These are phyloP conservation scores for Setipinna tenuifilis DNA, from an alignment of 2,797 vertebrate genomes.

Conservation along the genomic window DNA sequence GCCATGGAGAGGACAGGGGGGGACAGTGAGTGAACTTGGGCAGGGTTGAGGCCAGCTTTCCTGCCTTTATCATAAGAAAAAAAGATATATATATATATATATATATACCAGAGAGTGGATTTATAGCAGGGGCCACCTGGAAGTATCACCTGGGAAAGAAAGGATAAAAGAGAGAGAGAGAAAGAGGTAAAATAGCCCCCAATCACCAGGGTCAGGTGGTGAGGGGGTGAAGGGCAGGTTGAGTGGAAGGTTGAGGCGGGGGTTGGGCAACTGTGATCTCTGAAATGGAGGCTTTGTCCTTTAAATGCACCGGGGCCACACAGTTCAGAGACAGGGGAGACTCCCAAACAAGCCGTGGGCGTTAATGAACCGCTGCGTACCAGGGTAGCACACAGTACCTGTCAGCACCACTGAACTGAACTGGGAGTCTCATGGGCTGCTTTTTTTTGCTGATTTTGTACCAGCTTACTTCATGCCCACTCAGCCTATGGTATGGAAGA, in stretches of 20 bases:
- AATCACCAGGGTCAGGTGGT: neutral
- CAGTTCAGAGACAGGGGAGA: neutral
- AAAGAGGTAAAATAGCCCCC: neutral
- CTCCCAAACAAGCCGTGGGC: neutral
- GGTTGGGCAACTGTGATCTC: neutral
- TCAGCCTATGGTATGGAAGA: too few species aligned
- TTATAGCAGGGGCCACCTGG: neutral
- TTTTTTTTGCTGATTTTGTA: too few species aligned
- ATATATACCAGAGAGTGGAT: neutral
- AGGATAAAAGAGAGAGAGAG: neutral
- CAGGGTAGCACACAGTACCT: neutral
- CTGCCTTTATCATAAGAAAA: neutral
- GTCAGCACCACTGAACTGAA: neutral
- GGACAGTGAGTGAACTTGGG: neutral
- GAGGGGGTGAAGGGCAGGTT: neutral
- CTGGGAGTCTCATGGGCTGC: too few species aligned
- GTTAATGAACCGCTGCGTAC: neutral
- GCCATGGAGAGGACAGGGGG: neutral
- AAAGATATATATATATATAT: too few species aligned
- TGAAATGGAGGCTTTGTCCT: constrained; percentile 7
- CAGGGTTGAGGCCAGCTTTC: neutral
- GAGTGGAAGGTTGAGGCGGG: constrained; percentile 6
- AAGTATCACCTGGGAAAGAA: neutral
- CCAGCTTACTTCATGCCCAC: too few species aligned
- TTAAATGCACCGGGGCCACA: neutral